Conservation (phyloP, 2,888 invertebrate species). For the Deroplatys truncata region DNA sequence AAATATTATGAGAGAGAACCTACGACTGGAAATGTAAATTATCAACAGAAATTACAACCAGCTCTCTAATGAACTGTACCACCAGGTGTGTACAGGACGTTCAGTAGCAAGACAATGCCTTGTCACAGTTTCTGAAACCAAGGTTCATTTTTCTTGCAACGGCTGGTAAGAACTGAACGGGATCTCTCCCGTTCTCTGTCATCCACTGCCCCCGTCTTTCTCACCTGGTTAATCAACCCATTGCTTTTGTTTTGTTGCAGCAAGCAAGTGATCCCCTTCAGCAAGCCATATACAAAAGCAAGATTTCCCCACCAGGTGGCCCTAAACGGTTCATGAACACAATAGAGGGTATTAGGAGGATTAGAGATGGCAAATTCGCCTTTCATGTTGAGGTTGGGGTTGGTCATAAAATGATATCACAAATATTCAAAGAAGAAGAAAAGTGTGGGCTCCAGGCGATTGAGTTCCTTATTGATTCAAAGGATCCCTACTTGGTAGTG, state of each 20-base stretch:
- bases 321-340: conserved; percentile 34
- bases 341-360: background rate
- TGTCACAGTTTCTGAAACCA: too few relatives aligned
- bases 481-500: conserved; percentile 59
- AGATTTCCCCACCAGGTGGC: conserved; percentile 47
- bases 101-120: too few relatives aligned
- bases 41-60: too few relatives aligned
- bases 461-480: background rate
- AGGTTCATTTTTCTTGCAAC: too few relatives aligned
- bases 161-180: too few relatives aligned
- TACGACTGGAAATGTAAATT: too few relatives aligned
- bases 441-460: background rate
- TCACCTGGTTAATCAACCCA: too few relatives aligned
- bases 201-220: too few relatives aligned
- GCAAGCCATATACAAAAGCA: conserved; percentile 48
- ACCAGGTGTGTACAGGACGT: too few relatives aligned
- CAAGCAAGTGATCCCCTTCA: conserved; percentile 45
- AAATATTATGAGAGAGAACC: too few relatives aligned
- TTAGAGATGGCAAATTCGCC: conserved; percentile 1
- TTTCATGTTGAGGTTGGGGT: conserved; percentile 2
- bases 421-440: conserved; percentile 7
- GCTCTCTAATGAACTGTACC: too few relatives aligned
- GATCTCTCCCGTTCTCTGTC: too few relatives aligned
- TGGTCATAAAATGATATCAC: background rate
- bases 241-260: background rate